Conservation (phyloP, 2,113 vertebrate species). For the Aphyosemion australe region DNA sequence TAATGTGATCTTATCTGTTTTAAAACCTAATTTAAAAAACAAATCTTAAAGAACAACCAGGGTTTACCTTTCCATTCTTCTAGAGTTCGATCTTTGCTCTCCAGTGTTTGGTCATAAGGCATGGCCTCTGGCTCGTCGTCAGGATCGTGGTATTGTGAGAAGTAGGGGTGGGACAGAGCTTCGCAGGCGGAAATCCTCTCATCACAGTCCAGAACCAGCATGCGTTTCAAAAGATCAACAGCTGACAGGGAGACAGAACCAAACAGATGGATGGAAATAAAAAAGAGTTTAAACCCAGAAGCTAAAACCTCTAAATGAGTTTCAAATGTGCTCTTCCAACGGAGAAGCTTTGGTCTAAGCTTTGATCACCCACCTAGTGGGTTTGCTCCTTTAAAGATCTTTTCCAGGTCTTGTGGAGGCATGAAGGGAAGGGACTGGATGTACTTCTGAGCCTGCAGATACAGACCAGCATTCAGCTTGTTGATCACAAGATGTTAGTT, state of each 20-base stretch:
- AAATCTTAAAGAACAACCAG: no score
- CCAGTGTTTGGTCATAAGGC: slow-evolving; percentile 90
- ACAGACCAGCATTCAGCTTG: slow-evolving; percentile 2
- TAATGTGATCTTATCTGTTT: no score
- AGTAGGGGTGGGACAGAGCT: slow-evolving; percentile 92
- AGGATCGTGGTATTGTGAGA: slow-evolving; percentile 95
- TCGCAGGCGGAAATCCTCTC: slow-evolving; percentile 90
- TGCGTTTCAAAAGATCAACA: slow-evolving; percentile 92
- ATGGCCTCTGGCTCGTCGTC: slow-evolving; percentile 93
- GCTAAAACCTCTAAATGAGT: neutral
- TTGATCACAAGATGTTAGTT: neutral
- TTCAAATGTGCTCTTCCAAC: no score
- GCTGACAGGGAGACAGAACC: slow-evolving; percentile 71
- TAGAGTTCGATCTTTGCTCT: slow-evolving; percentile 90
- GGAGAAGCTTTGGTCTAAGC: no score
- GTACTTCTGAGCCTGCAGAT: slow-evolving; percentile 92
- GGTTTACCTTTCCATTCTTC: slow-evolving; percentile 95
- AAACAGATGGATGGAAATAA: neutral
- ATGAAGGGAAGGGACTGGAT: slow-evolving; percentile 97
- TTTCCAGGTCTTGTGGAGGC: slow-evolving; percentile 95
- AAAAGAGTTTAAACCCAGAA: neutral
- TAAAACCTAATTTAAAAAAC: no score
- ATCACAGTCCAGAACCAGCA: slow-evolving; percentile 97
- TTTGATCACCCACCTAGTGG: slow-evolving; percentile 85
- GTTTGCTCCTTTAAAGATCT: slow-evolving; percentile 92